Evolutionary conservation across 2,113 vertebrate species (phyloP).

Genomic region (Pterocles burchelli): DNA sequence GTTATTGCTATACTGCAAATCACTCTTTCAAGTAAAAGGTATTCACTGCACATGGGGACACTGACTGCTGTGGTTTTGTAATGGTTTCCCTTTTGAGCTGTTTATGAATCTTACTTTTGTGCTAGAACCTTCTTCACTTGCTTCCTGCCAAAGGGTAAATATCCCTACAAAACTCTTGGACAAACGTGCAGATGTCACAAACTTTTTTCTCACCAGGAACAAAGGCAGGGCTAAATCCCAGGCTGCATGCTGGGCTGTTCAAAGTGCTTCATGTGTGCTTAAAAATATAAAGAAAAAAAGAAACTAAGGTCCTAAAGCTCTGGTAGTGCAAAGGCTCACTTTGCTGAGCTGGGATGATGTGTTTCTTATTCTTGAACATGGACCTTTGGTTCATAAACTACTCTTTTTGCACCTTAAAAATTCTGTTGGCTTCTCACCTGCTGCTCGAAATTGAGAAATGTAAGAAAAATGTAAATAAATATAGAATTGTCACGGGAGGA

Average conservation of each 20-base stretch:
- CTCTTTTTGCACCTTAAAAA: neutral
- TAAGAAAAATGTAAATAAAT: neutral
- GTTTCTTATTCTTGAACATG: neutral
- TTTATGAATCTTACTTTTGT: neutral
- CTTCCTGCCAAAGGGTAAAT: neutral
- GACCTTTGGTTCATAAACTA: neutral
- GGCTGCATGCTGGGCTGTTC: fast-evolving
- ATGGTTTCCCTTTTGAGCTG: neutral
- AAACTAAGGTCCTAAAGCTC: neutral
- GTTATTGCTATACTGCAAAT: neutral
- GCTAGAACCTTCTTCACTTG: neutral
- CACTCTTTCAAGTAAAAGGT: neutral
- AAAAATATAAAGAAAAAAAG: neutral
- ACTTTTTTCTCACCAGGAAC: neutral
- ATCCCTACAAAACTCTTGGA: neutral
- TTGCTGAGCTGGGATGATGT: neutral
- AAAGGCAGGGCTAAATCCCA: neutral
- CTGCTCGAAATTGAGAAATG: neutral
- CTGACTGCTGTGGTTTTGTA: neutral
- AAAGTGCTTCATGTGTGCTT: fast-evolving
- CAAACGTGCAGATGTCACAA: neutral
- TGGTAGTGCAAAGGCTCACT: neutral
- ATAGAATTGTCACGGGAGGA: neutral
- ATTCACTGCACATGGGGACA: fast-evolving
- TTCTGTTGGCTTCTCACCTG: neutral